Evolutionary conservation across 2,888 invertebrate genomes (phyloP).

Genomic region (Charanyca ferruginea): DNA sequence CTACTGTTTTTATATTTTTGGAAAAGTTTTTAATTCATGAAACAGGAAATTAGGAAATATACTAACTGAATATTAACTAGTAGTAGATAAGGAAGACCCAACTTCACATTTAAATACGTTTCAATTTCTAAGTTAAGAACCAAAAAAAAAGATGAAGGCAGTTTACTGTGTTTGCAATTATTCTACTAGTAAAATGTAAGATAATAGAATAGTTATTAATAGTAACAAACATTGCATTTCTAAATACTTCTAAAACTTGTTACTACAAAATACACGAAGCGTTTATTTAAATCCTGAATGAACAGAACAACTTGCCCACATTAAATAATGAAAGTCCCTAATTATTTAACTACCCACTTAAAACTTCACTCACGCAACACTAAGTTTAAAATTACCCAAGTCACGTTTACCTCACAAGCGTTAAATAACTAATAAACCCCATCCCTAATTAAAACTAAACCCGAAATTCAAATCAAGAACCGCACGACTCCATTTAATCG

Average conservation of each 20-base stretch:
- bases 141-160: too few relatives aligned
- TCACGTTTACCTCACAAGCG: constrained; percentile 45
- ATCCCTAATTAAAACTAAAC: constrained; percentile 74
- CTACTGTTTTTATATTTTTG: too few relatives aligned
- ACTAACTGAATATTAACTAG: too few relatives aligned
- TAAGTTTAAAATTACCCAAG: constrained; percentile 22
- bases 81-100: too few relatives aligned
- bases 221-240: too few relatives aligned
- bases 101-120: too few relatives aligned
- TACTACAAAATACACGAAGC: background rate
- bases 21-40: too few relatives aligned
- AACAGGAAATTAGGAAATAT: too few relatives aligned
- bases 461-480: constrained; percentile 65
- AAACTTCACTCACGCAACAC: constrained; percentile 24
- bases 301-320: constrained; percentile 19
- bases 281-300: constrained; percentile 5
- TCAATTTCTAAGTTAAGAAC: too few relatives aligned
- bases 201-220: background rate
- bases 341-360: constrained; percentile 36
- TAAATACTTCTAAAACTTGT: too few relatives aligned
- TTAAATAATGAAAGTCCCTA: constrained; percentile 9
- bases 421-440: constrained; percentile 68
- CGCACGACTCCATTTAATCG: constrained; percentile 58
- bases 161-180: background rate
- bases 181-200: background rate